Evolutionary conservation across 1,140 invertebrate species (phyloP).

Genomic region (Pseudomyrmex cubaensis): DNA sequence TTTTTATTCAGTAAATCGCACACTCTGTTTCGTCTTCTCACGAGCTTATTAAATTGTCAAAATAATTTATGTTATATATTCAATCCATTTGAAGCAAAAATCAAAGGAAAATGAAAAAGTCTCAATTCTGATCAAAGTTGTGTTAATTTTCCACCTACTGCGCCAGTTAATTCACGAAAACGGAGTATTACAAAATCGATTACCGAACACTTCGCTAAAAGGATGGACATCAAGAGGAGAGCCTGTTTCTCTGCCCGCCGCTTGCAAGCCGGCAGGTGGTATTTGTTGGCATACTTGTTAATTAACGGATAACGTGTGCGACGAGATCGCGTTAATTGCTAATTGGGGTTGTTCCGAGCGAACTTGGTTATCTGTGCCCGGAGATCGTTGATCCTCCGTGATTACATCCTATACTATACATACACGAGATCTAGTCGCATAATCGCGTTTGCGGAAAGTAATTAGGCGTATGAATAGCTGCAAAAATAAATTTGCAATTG

Average conservation of each 20-base stretch:
- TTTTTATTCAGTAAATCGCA: too few relatives aligned
- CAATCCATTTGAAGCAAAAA: background rate
- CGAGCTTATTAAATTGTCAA: background rate
- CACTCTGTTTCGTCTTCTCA: too few relatives aligned
- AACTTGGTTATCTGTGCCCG: background rate
- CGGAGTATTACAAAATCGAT: slow-evolving; percentile 4
- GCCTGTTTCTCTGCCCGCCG: too few relatives aligned
- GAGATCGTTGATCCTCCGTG: background rate
- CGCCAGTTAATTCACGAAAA: background rate
- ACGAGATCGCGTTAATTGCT: background rate
- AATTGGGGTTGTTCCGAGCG: slow-evolving; percentile 18
- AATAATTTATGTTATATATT: background rate
- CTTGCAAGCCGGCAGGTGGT: background rate
- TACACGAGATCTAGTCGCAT: background rate
- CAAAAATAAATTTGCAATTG: background rate
- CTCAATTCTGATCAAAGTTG: background rate
- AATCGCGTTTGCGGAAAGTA: background rate
- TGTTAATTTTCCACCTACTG: background rate
- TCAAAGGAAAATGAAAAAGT: background rate
- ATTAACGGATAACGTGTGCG: slow-evolving; percentile 26
- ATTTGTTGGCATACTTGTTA: background rate
- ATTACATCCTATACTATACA: slow-evolving; percentile 2
- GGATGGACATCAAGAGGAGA: slow-evolving; percentile 9
- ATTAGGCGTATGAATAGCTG: background rate
- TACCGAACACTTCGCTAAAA: background rate